Percentiles rank a stretch among this genome's conserved stretches.
Evolutionary conservation across 2,113 vertebrate species (phyloP).

Genomic region (Hemibagrus wyckioides): DNA sequence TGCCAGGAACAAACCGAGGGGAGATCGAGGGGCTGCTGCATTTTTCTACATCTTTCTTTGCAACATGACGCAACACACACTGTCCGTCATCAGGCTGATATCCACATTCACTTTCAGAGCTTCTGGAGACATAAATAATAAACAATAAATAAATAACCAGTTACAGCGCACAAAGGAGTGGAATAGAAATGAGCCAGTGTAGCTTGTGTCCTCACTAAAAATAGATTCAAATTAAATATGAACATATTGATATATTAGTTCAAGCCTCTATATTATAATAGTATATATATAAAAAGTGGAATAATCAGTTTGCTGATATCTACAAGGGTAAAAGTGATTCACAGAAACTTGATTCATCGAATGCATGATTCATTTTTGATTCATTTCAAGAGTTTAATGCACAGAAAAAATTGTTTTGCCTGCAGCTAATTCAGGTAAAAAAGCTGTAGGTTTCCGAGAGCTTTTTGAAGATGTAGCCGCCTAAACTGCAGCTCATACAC

Average conservation of each 20-base stretch:
- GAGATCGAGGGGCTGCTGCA: constrained; percentile 6
- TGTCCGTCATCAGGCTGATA: constrained; percentile 35
- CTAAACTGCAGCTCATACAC: background rate
- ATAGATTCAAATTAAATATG: background rate
- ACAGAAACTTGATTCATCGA: constrained; percentile 12
- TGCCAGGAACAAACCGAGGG: constrained; percentile 7
- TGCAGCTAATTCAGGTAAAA: background rate
- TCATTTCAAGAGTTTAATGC: background rate
- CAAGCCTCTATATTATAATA: background rate
- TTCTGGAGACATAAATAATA: background rate
- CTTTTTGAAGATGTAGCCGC: constrained; percentile 12
- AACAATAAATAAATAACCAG: background rate
- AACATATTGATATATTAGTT: constrained; percentile 28
- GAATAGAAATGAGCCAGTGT: background rate
- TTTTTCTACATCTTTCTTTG: constrained; percentile 24
- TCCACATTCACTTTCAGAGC: constrained; percentile 42
- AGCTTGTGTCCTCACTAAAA: background rate
- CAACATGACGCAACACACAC: constrained; percentile 35
- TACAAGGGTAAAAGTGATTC: constrained; percentile 42
- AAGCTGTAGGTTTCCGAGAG: background rate
- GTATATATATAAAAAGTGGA: background rate
- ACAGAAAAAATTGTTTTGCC: background rate
- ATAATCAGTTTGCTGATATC: background rate
- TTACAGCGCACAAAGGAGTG: background rate
- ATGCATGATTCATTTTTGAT: constrained; percentile 16